Conservation (phyloP, 2,888 invertebrate genomes). For the Apamea sordens region DNA sequence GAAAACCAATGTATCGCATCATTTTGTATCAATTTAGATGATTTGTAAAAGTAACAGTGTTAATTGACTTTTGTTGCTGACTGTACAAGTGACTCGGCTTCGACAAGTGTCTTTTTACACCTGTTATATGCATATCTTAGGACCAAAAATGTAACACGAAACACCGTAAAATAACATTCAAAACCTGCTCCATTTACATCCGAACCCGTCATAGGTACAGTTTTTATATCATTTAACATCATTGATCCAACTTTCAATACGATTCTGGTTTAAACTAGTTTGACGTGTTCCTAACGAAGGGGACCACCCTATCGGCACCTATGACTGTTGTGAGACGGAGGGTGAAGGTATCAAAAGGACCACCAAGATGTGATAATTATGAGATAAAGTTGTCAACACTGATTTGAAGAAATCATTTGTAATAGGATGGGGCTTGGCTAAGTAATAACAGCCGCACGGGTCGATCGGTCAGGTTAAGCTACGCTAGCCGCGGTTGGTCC, state of each 20-base stretch:
- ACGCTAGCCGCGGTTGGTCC: too few species aligned
- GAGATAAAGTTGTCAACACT: slow-evolving; percentile 45
- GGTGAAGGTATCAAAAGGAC: slow-evolving; percentile 24
- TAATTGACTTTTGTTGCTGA: too few species aligned
- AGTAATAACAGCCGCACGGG: too few species aligned
- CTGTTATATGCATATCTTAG: neutral
- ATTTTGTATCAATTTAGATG: too few species aligned
- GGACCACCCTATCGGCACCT: slow-evolving; percentile 48
- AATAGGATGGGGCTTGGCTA: too few species aligned
- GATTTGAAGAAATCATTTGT: slow-evolving; percentile 1
- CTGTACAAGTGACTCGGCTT: too few species aligned
- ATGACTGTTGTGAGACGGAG: slow-evolving; percentile 9
- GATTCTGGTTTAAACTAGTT: slow-evolving; percentile 37
- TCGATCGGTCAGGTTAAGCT: too few species aligned
- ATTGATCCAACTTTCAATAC: slow-evolving; percentile 29
- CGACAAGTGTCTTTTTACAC: too few species aligned
- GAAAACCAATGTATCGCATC: too few species aligned
- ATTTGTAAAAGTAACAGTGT: too few species aligned
- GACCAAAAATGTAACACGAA: neutral
- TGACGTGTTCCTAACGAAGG: slow-evolving; percentile 20
- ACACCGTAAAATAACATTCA: slow-evolving; percentile 1
- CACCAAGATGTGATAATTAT: slow-evolving; percentile 40
- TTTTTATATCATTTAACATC: slow-evolving; percentile 44
- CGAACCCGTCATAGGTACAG: slow-evolving; percentile 3
- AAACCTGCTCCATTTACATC: neutral